phyloP scores from a whole-genome alignment of 2,113 vertebrate species.

The Hippocampus zosterae region DNA sequence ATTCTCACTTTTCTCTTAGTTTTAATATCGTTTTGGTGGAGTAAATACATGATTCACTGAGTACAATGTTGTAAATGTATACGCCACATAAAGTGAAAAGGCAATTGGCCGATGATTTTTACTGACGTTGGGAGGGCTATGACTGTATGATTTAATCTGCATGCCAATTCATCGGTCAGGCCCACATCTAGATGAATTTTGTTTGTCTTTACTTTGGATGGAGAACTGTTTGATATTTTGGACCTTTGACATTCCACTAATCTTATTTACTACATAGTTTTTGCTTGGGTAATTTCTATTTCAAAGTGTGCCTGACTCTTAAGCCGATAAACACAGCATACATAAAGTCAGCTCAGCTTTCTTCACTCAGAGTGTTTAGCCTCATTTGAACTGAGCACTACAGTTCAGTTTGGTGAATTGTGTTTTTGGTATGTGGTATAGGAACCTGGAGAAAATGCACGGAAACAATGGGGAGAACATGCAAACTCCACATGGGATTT shows the following conservation, averaged over 20 bases:
- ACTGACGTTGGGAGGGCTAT: too few relatives aligned
- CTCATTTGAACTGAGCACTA: not conserved
- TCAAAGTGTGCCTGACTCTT: not conserved
- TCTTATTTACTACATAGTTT: slow-evolving; percentile 3
- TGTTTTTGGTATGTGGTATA: not conserved
- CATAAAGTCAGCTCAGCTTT: not conserved
- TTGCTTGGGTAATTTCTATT: not conserved
- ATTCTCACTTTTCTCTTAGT: too few relatives aligned
- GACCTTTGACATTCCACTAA: not conserved
- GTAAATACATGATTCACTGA: too few relatives aligned
- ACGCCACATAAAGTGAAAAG: too few relatives aligned
- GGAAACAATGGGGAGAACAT: not conserved
- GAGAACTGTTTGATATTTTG: not conserved
- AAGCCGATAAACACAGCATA: not conserved
- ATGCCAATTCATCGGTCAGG: too few relatives aligned
- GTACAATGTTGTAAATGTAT: too few relatives aligned
- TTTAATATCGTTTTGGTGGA: too few relatives aligned
- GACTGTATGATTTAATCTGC: too few relatives aligned
- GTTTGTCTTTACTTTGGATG: not conserved
- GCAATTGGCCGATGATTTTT: too few relatives aligned
- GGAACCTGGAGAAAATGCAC: not conserved
- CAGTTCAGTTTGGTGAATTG: not conserved
- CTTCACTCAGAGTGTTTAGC: not conserved
- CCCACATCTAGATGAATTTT: not conserved
- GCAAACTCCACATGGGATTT: not conserved